These are phyloP conservation scores for Callospermophilus lateralis DNA, from an alignment of 2,113 vertebrate genomes.

Conservation along the genomic window DNA sequence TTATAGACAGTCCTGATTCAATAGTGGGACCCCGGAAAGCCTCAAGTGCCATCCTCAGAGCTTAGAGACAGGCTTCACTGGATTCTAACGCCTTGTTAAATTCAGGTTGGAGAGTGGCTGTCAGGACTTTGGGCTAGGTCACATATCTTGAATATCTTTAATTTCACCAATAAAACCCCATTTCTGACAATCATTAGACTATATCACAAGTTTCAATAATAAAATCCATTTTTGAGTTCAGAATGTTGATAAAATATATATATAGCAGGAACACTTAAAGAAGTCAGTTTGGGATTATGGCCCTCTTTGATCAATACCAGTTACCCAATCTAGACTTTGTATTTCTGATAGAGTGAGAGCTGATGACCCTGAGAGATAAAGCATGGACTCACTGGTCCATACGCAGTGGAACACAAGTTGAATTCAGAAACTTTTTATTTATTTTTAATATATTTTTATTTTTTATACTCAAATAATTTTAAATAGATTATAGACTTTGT, in stretches of 20 bases:
- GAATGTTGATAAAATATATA: background rate
- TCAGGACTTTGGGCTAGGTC: background rate
- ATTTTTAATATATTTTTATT: background rate
- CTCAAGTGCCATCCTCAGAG: background rate
- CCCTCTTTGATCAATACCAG: background rate
- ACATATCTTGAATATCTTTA: background rate
- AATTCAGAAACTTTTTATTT: background rate
- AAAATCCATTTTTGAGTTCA: background rate
- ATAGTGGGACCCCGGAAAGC: background rate
- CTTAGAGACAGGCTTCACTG: background rate
- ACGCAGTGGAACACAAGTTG: background rate
- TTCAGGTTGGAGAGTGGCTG: background rate
- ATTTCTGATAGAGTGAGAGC: background rate
- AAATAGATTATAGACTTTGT: background rate
- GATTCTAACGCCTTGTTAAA: background rate
- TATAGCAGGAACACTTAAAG: background rate
- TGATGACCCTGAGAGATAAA: background rate
- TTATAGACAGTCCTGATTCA: background rate
- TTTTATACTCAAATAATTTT: slow-evolving; percentile 5
- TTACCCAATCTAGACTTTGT: background rate
- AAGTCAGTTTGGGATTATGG: background rate
- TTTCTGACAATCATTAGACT: slow-evolving; percentile 5
- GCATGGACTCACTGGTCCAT: background rate
- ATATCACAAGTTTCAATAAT: background rate
- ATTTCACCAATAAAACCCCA: background rate